Evolutionary conservation across 2,888 invertebrate species (phyloP).

Genomic region (Alentia gelatinosa): DNA sequence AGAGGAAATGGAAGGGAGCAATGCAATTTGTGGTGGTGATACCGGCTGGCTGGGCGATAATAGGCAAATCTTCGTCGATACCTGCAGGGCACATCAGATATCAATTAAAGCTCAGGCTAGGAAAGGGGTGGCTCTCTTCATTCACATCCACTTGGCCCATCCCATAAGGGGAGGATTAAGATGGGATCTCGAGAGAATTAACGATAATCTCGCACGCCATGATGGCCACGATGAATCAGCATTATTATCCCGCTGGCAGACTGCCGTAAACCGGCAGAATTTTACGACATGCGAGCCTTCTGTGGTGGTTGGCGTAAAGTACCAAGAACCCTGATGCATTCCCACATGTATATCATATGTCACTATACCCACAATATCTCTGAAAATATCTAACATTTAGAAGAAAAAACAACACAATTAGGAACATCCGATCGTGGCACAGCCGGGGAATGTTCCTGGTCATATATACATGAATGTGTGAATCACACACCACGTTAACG

Average conservation of each 20-base stretch:
- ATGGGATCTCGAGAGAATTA: not conserved
- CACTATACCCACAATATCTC: too few relatives aligned
- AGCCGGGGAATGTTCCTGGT: too few relatives aligned
- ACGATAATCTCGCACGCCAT: conserved; percentile 32
- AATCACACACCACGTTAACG: too few relatives aligned
- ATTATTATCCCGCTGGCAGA: not conserved
- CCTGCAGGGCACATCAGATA: conserved; percentile 1
- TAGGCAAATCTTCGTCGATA: conserved; percentile 27
- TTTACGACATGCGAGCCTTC: not conserved
- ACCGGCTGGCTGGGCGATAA: conserved; percentile 17
- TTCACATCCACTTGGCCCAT: conserved; percentile 4
- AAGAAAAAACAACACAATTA: too few relatives aligned
- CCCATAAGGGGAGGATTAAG: conserved; percentile 25
- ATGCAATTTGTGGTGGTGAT: not conserved
- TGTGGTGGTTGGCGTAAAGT: too few relatives aligned
- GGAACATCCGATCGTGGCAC: too few relatives aligned
- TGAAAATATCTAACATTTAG: too few relatives aligned
- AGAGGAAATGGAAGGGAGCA: not conserved
- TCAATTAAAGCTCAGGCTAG: not conserved
- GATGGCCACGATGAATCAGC: conserved; percentile 20
- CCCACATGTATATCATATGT: too few relatives aligned
- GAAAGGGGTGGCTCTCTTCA: not conserved
- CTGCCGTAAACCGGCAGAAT: not conserved
- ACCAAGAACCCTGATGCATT: not conserved
- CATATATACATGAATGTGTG: too few relatives aligned